phyloP scores from a whole-genome alignment of 2,797 vertebrate species.

The Carapus acus region DNA sequence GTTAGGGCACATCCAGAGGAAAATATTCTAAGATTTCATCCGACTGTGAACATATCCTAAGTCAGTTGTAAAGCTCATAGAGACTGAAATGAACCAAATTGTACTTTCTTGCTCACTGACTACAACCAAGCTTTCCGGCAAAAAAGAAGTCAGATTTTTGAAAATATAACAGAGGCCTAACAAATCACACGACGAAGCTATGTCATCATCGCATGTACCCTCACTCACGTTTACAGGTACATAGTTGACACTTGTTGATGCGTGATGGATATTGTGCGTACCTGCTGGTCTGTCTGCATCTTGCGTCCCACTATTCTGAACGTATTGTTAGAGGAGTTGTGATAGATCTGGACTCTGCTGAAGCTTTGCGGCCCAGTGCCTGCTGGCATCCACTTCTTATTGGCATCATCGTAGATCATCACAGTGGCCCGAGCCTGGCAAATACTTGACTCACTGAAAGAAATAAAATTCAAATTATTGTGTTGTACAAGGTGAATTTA shows the following conservation, averaged over 20 bases:
- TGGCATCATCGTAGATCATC: slow-evolving; percentile 87
- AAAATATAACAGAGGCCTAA: background rate
- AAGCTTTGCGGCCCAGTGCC: slow-evolving; percentile 77
- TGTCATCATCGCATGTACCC: background rate
- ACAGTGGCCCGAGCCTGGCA: slow-evolving; percentile 88
- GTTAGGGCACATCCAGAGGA: too few species aligned
- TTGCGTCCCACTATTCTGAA: slow-evolving; percentile 90
- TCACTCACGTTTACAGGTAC: background rate
- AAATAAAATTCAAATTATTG: slow-evolving; percentile 13
- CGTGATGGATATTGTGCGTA: slow-evolving; percentile 43
- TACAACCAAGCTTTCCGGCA: too few species aligned
- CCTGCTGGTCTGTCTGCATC: slow-evolving; percentile 90
- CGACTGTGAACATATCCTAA: too few species aligned
- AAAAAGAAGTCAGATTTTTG: too few species aligned
- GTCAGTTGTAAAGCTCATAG: too few species aligned
- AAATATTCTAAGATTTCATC: too few species aligned
- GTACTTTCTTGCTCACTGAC: too few species aligned
- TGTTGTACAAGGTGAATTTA: too few species aligned
- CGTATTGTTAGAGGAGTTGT: slow-evolving; percentile 78
- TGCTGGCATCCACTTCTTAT: slow-evolving; percentile 85
- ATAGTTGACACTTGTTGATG: background rate
- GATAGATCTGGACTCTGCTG: slow-evolving; percentile 91
- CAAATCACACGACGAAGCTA: too few species aligned
- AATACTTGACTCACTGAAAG: slow-evolving; percentile 80
- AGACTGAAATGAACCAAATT: too few species aligned